Conservation (phyloP, 2,888 invertebrate genomes). For the Drosophila prolongata region DNA sequence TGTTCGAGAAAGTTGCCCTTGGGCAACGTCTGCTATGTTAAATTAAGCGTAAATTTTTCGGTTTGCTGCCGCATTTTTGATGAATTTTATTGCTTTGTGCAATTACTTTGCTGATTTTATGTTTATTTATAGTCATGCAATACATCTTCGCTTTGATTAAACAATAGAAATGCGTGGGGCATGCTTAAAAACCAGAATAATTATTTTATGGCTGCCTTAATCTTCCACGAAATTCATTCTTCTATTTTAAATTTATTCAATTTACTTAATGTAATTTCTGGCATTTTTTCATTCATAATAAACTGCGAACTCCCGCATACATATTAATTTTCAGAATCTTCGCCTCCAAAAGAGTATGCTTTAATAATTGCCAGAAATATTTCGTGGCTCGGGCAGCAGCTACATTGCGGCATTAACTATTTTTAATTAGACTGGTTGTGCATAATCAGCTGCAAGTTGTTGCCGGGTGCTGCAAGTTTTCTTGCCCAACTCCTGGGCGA, state of each 20-base stretch:
- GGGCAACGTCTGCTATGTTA: slow-evolving; percentile 59
- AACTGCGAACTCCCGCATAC: slow-evolving; percentile 1
- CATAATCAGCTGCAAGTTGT: slow-evolving; percentile 65
- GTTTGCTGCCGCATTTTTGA: slow-evolving; percentile 57
- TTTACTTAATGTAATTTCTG: slow-evolving; percentile 1
- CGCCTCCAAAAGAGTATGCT: slow-evolving; percentile 22
- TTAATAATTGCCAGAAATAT: slow-evolving; percentile 41
- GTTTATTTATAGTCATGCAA: slow-evolving; percentile 39
- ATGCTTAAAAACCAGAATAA: slow-evolving; percentile 8
- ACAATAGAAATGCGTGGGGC: slow-evolving; percentile 20
- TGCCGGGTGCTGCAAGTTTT: slow-evolving; percentile 43
- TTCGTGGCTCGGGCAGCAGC: slow-evolving; percentile 3
- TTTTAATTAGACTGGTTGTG: slow-evolving; percentile 70
- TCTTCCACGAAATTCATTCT: neutral
- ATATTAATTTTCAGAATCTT: slow-evolving; percentile 8
- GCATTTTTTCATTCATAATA: neutral
- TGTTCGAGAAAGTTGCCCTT: slow-evolving; percentile 22
- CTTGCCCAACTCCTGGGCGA: slow-evolving; percentile 16
- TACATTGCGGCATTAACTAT: slow-evolving; percentile 62
- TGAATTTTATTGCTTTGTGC: slow-evolving; percentile 64
- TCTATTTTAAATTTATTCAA: slow-evolving; percentile 3
- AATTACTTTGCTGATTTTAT: slow-evolving; percentile 58
- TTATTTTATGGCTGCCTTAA: neutral
- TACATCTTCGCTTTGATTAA: slow-evolving; percentile 28
- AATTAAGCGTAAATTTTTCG: slow-evolving; percentile 67